A percentile compares a stretch with the other conserved stretches of the same genome.
Evolutionary conservation across 30 jellyfish, hydroid and myxozoan genomes (phyloP).

Genomic region (Catostylus mosaicus): DNA sequence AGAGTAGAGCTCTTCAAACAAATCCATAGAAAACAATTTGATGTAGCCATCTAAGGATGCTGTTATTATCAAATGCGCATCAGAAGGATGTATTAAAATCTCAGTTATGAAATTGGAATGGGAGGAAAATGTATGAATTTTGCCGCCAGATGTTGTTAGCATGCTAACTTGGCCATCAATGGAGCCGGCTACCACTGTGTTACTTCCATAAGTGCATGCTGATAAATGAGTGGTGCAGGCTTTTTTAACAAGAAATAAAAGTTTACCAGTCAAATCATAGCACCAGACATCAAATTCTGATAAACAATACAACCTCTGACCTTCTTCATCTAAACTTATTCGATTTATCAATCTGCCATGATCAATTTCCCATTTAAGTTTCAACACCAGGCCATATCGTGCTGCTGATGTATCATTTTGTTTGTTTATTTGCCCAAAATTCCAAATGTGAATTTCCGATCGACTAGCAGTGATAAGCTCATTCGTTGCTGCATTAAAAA

Average conservation of each 20-base stretch:
- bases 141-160: constrained; percentile 67
- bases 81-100: constrained; percentile 78
- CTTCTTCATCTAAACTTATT: constrained; percentile 58
- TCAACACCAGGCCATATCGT: constrained; percentile 41
- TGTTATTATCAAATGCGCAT: constrained; percentile 57
- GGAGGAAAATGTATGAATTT: constrained; percentile 57
- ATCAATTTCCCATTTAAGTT: constrained; percentile 40
- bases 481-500: constrained; percentile 35
- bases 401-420: constrained; percentile 28
- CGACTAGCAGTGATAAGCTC: constrained; percentile 80
- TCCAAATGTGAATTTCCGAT: constrained; percentile 64
- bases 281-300: constrained; percentile 77
- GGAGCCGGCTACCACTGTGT: constrained; percentile 70
- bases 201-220: constrained; percentile 75
- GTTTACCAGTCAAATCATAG: constrained; percentile 59
- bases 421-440: constrained; percentile 51
- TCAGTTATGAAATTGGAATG: constrained; percentile 68
- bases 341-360: constrained; percentile 49
- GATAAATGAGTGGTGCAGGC: constrained; percentile 65
- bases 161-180: constrained; percentile 75
- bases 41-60: constrained; percentile 84
- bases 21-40: constrained; percentile 70
- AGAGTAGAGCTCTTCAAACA: constrained; percentile 75
- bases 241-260: constrained; percentile 29
- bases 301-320: constrained; percentile 68